phyloP scores from a whole-genome alignment of 64 coral and sea anemone species.

The Montipora sp. region DNA sequence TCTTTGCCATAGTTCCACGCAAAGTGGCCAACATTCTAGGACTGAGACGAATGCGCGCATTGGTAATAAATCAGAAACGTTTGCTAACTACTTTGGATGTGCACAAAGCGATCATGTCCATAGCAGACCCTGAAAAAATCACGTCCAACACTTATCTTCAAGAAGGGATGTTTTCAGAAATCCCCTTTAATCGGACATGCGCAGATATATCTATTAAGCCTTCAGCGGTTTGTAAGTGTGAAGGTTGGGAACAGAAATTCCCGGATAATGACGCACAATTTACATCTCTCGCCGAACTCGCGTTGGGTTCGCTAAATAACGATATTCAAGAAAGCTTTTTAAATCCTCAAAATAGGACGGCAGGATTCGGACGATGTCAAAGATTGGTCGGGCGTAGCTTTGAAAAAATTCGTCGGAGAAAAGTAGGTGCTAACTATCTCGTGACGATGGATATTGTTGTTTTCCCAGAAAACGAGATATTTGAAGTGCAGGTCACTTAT shows the following conservation, averaged over 20 bases:
- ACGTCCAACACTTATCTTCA: conserved; percentile 33
- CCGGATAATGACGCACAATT: conserved; percentile 57
- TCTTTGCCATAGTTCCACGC: conserved; percentile 84
- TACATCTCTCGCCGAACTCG: conserved; percentile 79
- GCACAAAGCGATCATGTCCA: conserved; percentile 76
- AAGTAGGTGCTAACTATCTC: conserved; percentile 54
- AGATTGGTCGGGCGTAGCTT: conserved; percentile 66
- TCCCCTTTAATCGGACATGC: conserved; percentile 70
- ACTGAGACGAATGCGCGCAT: conserved; percentile 45
- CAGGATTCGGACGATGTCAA: conserved; percentile 77
- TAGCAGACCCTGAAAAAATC: conserved; percentile 50
- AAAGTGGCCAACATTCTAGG: conserved; percentile 78
- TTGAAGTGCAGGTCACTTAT: conserved; percentile 80
- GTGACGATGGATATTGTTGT: conserved; percentile 81
- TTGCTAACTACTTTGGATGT: conserved; percentile 75
- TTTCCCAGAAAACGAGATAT: conserved; percentile 67
- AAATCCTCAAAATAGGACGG: neutral
- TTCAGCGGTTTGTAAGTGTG: conserved; percentile 80
- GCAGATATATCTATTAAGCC: conserved; percentile 62
- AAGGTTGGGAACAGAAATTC: conserved; percentile 63
- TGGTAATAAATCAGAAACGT: conserved; percentile 80
- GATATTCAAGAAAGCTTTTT: conserved; percentile 63
- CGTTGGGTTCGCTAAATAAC: conserved; percentile 83
- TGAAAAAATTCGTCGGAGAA: conserved; percentile 77
- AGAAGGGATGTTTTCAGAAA: conserved; percentile 88